phyloP scores from a whole-genome alignment of 2,113 vertebrate species.

The Daboia siamensis region DNA sequence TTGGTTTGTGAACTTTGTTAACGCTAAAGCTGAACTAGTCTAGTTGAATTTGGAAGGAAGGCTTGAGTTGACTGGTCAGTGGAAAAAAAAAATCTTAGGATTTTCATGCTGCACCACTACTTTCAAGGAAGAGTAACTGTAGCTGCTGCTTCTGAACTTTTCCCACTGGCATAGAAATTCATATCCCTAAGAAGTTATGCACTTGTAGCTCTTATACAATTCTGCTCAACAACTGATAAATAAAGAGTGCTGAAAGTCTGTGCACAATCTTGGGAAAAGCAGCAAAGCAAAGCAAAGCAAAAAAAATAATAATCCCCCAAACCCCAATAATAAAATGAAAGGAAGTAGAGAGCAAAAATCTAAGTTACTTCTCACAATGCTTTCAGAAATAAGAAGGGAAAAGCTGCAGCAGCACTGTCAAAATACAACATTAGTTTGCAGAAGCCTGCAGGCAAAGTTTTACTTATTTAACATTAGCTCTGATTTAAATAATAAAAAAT shows the following conservation, averaged over 20 bases:
- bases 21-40: neutral
- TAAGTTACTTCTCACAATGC: slow-evolving; percentile 61
- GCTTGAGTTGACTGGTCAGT: neutral
- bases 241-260: slow-evolving; percentile 33
- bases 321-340: slow-evolving; percentile 28
- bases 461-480: slow-evolving; percentile 78
- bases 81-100: neutral
- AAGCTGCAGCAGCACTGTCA: slow-evolving; percentile 67
- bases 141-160: too few species aligned
- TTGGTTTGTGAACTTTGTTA: neutral
- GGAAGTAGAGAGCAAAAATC: slow-evolving; percentile 56
- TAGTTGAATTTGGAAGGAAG: neutral
- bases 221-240: slow-evolving; percentile 23
- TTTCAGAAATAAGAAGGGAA: slow-evolving; percentile 60
- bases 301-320: slow-evolving; percentile 18
- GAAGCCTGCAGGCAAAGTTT: slow-evolving; percentile 71
- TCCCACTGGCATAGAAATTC: neutral
- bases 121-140: neutral
- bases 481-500: slow-evolving; percentile 72
- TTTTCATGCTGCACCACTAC: neutral
- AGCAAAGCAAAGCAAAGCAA: slow-evolving; percentile 60
- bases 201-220: neutral
- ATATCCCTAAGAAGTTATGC: neutral
- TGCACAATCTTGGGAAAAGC: slow-evolving; percentile 20
- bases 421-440: slow-evolving; percentile 71